phyloP scores from a whole-genome alignment of 2,888 invertebrate species.

The Thymelicus acteon region DNA sequence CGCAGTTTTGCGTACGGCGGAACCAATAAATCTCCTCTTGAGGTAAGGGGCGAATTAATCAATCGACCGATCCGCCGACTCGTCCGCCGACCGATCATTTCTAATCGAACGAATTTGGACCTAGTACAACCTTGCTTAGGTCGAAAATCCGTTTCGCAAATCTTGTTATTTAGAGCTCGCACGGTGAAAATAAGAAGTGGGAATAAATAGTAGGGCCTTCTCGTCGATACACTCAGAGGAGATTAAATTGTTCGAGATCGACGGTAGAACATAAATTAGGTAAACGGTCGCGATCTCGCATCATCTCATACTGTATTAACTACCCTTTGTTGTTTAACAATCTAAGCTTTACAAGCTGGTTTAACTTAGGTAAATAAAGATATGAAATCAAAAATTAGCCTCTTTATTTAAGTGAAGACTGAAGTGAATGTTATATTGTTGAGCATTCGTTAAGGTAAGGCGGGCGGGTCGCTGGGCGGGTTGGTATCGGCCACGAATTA shows the following conservation, averaged over 20 bases:
- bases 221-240: slow-evolving; percentile 77
- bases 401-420: slow-evolving; percentile 70
- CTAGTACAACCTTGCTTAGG: slow-evolving; percentile 51
- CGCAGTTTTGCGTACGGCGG: slow-evolving; percentile 82
- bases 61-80: slow-evolving; percentile 73
- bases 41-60: slow-evolving; percentile 84
- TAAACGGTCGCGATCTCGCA: slow-evolving; percentile 59
- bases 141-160: slow-evolving; percentile 52
- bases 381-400: slow-evolving; percentile 37
- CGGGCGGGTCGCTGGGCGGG: slow-evolving; percentile 55
- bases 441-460: slow-evolving; percentile 75
- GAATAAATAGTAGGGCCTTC: slow-evolving; percentile 77
- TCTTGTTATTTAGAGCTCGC: slow-evolving; percentile 68
- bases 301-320: slow-evolving; percentile 48
- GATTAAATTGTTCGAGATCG: slow-evolving; percentile 80
- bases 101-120: slow-evolving; percentile 55
- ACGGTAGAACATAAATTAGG: slow-evolving; percentile 71
- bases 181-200: slow-evolving; percentile 82
- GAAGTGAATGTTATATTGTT: slow-evolving; percentile 72
- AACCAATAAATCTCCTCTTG: slow-evolving; percentile 83
- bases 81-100: slow-evolving; percentile 59
- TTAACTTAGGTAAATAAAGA: slow-evolving; percentile 7
- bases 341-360: background rate
- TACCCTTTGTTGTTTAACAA: slow-evolving; percentile 12
- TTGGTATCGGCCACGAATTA: slow-evolving; percentile 74